These are phyloP conservation scores for Rhinoderma darwinii DNA, from an alignment of 2,113 vertebrate genomes.

Conservation along the genomic window DNA sequence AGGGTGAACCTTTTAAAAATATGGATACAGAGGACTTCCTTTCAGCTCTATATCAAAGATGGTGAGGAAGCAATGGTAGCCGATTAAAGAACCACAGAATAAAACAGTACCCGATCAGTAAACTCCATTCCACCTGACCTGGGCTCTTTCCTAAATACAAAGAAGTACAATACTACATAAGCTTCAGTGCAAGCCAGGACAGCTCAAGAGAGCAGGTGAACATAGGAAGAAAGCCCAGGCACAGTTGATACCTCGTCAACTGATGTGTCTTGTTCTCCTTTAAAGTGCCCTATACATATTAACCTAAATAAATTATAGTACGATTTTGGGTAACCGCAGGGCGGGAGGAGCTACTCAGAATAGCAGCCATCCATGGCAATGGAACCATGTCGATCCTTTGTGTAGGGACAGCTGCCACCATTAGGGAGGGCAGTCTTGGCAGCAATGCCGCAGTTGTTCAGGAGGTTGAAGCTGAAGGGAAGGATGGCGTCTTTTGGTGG, in stretches of 20 bases:
- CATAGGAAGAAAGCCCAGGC: conserved; percentile 35
- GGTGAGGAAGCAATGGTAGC: conserved; percentile 32
- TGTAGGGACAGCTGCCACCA: conserved; percentile 75
- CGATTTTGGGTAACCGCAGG: conserved; percentile 75
- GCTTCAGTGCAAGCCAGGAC: conserved; percentile 50
- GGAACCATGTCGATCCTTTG: conserved; percentile 78
- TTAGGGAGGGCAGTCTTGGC: conserved; percentile 80
- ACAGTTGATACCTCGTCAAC: conserved; percentile 26
- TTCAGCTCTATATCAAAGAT: conserved; percentile 8
- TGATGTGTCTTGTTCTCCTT: conserved; percentile 80
- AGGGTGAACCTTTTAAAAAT: conserved; percentile 27
- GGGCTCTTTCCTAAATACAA: conserved; percentile 20
- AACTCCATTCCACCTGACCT: conserved; percentile 21
- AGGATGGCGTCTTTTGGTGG: conserved; percentile 85
- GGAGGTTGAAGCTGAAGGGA: conserved; percentile 89
- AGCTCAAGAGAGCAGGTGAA: conserved; percentile 36
- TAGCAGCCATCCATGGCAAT: conserved; percentile 91
- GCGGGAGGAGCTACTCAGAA: conserved; percentile 79
- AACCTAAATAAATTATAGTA: conserved; percentile 83
- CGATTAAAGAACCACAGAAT: conserved; percentile 10
- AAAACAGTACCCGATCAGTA: neutral
- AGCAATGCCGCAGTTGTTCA: conserved; percentile 90
- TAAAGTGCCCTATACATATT: conserved; percentile 81
- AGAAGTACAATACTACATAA: conserved; percentile 52
- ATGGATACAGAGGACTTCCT: neutral